A percentile compares a stretch with the other conserved stretches of the same genome.
phyloP scores from a whole-genome alignment of 2,797 vertebrate genomes.

The Lepus townsendii region DNA sequence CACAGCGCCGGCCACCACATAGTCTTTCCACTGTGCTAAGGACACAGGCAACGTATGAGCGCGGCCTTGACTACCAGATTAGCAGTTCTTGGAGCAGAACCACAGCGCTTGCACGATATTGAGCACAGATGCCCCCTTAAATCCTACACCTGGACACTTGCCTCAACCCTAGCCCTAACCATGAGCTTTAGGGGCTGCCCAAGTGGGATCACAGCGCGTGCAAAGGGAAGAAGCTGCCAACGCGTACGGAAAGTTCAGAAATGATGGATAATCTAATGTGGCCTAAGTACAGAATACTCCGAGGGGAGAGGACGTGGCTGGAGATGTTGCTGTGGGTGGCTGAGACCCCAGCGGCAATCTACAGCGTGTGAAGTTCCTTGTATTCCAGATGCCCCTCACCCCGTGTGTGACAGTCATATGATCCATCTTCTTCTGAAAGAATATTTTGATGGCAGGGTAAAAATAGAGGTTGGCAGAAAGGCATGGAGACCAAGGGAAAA shows the following conservation, averaged over 20 bases:
- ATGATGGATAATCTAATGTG: background rate
- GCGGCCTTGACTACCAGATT: background rate
- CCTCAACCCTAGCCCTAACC: background rate
- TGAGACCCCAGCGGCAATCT: background rate
- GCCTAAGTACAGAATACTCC: background rate
- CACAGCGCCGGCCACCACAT: too few species aligned
- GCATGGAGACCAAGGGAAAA: background rate
- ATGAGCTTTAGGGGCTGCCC: background rate
- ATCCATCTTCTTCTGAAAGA: slow-evolving; percentile 5
- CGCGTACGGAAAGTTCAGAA: background rate
- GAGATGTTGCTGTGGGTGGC: background rate
- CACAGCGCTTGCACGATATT: background rate
- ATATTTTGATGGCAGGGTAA: background rate
- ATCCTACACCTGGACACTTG: background rate
- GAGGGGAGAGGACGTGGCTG: too few species aligned
- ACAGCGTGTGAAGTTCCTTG: background rate
- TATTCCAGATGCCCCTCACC: background rate
- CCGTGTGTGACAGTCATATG: background rate
- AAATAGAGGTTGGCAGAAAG: background rate
- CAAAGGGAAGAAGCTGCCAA: slow-evolving; percentile 15
- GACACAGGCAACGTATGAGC: background rate
- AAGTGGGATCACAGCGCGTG: background rate
- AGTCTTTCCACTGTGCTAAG: too few species aligned
- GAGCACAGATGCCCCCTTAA: background rate
- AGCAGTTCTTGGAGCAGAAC: background rate